Conservation (phyloP, 2,113 vertebrate species). For the Casuarius casuarius region DNA sequence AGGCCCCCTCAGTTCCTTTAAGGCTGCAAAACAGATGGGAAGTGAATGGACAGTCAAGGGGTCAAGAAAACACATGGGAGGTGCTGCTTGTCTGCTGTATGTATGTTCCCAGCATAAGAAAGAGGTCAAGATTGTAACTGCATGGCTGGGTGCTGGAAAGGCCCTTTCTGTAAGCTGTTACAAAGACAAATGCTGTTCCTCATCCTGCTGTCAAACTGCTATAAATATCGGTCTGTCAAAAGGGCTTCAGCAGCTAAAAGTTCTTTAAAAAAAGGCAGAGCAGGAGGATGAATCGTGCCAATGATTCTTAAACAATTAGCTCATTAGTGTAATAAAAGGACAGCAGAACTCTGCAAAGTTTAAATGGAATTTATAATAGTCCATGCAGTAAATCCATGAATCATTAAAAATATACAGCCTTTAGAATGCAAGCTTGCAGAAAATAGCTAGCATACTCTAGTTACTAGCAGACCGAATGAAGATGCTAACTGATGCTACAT, state of each 20-base stretch:
- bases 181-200: slow-evolving; percentile 79
- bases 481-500: background rate
- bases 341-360: slow-evolving; percentile 7
- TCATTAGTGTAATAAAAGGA: slow-evolving; percentile 71
- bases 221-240: slow-evolving; percentile 81
- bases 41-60: slow-evolving; percentile 82
- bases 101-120: slow-evolving; percentile 78
- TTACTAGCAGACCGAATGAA: background rate
- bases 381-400: background rate
- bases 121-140: slow-evolving; percentile 82
- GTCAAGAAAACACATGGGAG: slow-evolving; percentile 80
- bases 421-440: slow-evolving; percentile 34
- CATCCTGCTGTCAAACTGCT: slow-evolving; percentile 75
- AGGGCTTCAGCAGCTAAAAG: slow-evolving; percentile 56
- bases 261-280: slow-evolving; percentile 23
- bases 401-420: background rate
- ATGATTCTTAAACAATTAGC: slow-evolving; percentile 72
- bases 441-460: background rate
- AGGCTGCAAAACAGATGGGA: slow-evolving; percentile 83
- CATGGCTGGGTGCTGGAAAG: slow-evolving; percentile 78
- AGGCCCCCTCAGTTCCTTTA: slow-evolving; percentile 78
- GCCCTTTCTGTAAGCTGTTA: slow-evolving; percentile 77
- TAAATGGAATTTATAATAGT: slow-evolving; percentile 38
- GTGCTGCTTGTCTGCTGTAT: slow-evolving; percentile 71
- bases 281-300: slow-evolving; percentile 63